phyloP scores from a whole-genome alignment of 1,140 invertebrate genomes.

The Heterodera schachtii region DNA sequence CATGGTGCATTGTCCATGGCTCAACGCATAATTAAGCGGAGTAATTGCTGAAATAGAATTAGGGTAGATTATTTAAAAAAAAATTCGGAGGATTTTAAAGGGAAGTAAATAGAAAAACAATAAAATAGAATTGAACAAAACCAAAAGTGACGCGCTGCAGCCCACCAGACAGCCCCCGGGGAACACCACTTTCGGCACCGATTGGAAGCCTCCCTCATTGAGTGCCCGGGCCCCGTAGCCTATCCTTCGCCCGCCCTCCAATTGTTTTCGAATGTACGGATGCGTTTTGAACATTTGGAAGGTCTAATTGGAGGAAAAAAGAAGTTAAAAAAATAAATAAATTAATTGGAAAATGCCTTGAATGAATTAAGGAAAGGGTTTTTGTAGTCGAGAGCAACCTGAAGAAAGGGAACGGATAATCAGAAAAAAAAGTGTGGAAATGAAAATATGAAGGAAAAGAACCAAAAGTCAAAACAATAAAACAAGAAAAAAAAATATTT shows the following conservation, averaged over 20 bases:
- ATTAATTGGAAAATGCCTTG: conserved; percentile 38
- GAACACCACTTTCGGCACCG: conserved; percentile 86
- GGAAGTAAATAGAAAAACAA: too few species aligned
- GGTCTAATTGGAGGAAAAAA: conserved; percentile 68
- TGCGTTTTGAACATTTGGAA: conserved; percentile 95
- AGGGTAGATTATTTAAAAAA: too few species aligned
- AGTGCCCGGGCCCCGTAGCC: conserved; percentile 93
- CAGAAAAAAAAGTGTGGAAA: background rate
- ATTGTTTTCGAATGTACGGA: conserved; percentile 78
- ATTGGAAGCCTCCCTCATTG: conserved; percentile 88
- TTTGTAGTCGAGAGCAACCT: conserved; percentile 81
- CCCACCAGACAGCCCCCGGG: conserved; percentile 91
- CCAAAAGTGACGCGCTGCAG: conserved; percentile 88
- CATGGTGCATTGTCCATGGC: conserved; percentile 71
- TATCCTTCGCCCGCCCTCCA: conserved; percentile 83
- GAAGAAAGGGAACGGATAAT: background rate
- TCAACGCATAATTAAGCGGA: conserved; percentile 74
- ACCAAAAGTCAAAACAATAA: background rate
- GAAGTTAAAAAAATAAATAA: background rate
- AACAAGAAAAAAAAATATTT: too few species aligned
- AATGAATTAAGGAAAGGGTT: conserved; percentile 94
- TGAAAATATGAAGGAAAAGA: conserved; percentile 57
- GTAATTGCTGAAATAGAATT: conserved; percentile 71
- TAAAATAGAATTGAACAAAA: conserved; percentile 64
- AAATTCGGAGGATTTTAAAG: too few species aligned